Conservation (phyloP, 1,140 invertebrate species). For the Pristionchus pacificus region DNA sequence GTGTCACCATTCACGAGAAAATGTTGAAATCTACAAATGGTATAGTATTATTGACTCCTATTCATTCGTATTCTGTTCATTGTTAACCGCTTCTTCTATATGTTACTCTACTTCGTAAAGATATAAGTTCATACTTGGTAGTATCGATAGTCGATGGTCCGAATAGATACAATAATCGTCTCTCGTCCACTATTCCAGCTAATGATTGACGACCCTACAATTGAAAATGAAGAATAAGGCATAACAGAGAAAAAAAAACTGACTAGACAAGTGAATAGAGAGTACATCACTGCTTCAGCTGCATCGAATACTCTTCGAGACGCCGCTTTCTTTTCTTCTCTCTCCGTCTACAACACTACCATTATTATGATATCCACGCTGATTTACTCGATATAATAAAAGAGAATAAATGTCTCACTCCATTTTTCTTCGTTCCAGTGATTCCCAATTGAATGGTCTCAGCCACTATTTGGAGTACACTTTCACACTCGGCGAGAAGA, state of each 20-base stretch:
- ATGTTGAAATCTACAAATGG: conserved; percentile 39
- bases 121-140: conserved; percentile 6
- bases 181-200: conserved; percentile 40
- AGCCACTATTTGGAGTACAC: conserved; percentile 82
- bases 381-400: too few species aligned
- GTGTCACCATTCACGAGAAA: conserved; percentile 51
- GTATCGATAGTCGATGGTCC: conserved; percentile 40
- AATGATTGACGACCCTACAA: conserved; percentile 13
- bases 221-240: conserved; percentile 12
- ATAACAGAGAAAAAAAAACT: conserved; percentile 23
- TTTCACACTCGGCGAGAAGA: conserved; percentile 80
- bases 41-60: too few species aligned
- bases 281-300: conserved; percentile 44
- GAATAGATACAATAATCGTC: conserved; percentile 41
- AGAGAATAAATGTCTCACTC: conserved; percentile 60
- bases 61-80: too few species aligned
- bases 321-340: conserved; percentile 51
- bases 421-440: conserved; percentile 78
- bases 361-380: too few species aligned
- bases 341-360: conserved; percentile 12
- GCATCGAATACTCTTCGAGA: conserved; percentile 51
- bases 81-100: too few species aligned
- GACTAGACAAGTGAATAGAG: conserved; percentile 41
- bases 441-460: conserved; percentile 96
- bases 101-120: too few species aligned